phyloP scores from a whole-genome alignment of 1,140 invertebrate species.

The Drosophila novamexicana region DNA sequence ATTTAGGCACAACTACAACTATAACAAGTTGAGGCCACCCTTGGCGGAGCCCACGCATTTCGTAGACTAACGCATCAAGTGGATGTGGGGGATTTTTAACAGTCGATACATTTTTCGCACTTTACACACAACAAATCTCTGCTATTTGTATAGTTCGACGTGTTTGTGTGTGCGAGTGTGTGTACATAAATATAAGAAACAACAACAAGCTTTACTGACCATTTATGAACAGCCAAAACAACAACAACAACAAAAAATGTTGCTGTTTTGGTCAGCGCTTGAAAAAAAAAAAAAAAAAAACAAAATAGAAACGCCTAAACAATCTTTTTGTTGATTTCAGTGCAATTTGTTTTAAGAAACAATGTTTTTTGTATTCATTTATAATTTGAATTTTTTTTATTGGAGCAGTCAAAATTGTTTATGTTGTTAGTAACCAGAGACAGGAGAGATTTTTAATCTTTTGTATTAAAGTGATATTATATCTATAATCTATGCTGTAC shows the following conservation, averaged over 20 bases:
- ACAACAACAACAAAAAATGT: slow-evolving; percentile 44
- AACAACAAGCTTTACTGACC: slow-evolving; percentile 46
- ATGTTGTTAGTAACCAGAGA: slow-evolving; percentile 7
- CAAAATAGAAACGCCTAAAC: slow-evolving; percentile 67
- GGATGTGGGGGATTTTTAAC: slow-evolving; percentile 22
- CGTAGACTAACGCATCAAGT: slow-evolving; percentile 21
- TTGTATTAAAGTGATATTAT: not conserved
- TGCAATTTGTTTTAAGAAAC: slow-evolving; percentile 43
- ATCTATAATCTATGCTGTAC: no score
- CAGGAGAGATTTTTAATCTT: slow-evolving; percentile 7
- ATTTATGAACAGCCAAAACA: slow-evolving; percentile 60
- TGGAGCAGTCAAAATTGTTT: not conserved
- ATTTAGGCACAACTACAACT: slow-evolving; percentile 13
- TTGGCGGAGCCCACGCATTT: slow-evolving; percentile 40
- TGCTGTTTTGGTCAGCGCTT: slow-evolving; percentile 35
- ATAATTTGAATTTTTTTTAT: not conserved
- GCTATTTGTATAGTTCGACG: not conserved
- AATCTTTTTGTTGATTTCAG: slow-evolving; percentile 51
- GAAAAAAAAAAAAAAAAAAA: slow-evolving; percentile 13
- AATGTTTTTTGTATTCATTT: slow-evolving; percentile 12
- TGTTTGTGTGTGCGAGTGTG: not conserved
- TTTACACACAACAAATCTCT: slow-evolving; percentile 43
- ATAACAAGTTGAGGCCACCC: slow-evolving; percentile 31
- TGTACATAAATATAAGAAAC: slow-evolving; percentile 26
- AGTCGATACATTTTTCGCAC: slow-evolving; percentile 69